Percentiles rank a stretch among this genome's conserved stretches.
Evolutionary conservation across 1,140 invertebrate genomes (phyloP).

Genomic region (Alviniconcha marisindica): DNA sequence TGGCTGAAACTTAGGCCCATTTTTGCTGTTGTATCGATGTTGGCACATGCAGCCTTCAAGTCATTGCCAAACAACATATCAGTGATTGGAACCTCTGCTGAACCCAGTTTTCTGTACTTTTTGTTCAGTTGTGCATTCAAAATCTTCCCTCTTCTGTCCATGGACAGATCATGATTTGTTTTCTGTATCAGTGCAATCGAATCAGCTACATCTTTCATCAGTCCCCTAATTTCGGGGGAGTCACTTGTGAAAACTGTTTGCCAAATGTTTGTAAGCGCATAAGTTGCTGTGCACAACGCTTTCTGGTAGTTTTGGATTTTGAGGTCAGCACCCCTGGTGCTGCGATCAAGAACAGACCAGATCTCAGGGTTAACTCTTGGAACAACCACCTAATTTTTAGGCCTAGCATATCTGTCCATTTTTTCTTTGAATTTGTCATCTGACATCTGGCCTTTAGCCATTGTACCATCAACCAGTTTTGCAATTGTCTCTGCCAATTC

Average conservation of each 20-base stretch:
- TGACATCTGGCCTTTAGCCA: too few species aligned
- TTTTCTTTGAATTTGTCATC: too few species aligned
- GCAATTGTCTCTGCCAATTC: too few species aligned
- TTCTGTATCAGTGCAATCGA: not conserved
- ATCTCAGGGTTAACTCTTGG: not conserved
- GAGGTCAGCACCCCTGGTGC: not conserved
- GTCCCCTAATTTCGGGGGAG: not conserved
- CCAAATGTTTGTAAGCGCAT: not conserved
- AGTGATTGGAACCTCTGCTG: not conserved
- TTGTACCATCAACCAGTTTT: too few species aligned
- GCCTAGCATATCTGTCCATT: too few species aligned
- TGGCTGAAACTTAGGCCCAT: not conserved
- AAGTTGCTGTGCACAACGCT: not conserved
- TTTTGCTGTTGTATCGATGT: not conserved
- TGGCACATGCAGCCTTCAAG: not conserved
- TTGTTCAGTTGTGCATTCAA: not conserved
- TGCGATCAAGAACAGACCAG: not conserved
- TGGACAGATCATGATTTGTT: not conserved
- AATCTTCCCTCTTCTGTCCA: not conserved
- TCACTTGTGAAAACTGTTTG: not conserved
- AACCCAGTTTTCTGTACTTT: not conserved
- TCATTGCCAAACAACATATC: not conserved
- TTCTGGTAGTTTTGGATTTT: not conserved
- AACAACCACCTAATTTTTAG: not conserved
- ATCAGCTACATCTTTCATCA: not conserved